Percentiles rank a stretch among this genome's conserved stretches.
Evolutionary conservation across 1,140 invertebrate genomes (phyloP).

Genomic region (Tetragonula clypearis): DNA sequence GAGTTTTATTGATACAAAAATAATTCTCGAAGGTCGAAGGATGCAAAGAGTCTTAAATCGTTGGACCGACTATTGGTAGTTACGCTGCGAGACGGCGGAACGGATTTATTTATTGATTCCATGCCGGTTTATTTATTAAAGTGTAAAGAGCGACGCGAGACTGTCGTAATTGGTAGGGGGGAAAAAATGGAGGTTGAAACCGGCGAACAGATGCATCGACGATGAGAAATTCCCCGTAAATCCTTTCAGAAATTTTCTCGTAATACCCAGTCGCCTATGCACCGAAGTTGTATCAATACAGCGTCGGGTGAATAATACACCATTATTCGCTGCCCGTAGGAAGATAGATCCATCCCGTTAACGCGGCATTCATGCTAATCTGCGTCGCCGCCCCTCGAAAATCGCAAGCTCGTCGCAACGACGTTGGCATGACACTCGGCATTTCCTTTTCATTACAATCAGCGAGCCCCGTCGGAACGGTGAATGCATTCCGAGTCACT

Average conservation of each 20-base stretch:
- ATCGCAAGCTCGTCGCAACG: slow-evolving; percentile 10
- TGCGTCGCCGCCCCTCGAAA: not conserved
- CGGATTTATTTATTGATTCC: too few relatives aligned
- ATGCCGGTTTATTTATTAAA: not conserved
- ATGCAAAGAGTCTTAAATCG: too few relatives aligned
- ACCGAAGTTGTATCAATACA: not conserved
- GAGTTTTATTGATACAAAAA: too few relatives aligned
- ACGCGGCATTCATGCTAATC: slow-evolving; percentile 7
- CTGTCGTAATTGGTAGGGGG: not conserved
- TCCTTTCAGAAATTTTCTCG: not conserved
- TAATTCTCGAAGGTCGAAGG: too few relatives aligned
- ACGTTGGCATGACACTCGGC: slow-evolving; percentile 19
- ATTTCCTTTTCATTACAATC: slow-evolving; percentile 9
- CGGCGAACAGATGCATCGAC: not conserved
- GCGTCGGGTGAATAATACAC: too few relatives aligned
- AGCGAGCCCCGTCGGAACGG: not conserved
- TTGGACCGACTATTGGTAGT: too few relatives aligned
- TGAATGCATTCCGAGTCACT: slow-evolving; percentile 22
- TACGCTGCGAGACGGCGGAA: too few relatives aligned
- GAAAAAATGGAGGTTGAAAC: not conserved
- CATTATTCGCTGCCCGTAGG: not conserved
- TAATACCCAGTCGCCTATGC: not conserved
- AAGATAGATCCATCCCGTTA: not conserved
- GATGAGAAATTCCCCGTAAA: not conserved
- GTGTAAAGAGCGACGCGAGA: not conserved